A percentile compares a stretch with the other conserved stretches of the same genome.
These are phyloP conservation scores for Aplochiton taeniatus DNA, from an alignment of 2,797 vertebrate genomes.

Conservation along the genomic window DNA sequence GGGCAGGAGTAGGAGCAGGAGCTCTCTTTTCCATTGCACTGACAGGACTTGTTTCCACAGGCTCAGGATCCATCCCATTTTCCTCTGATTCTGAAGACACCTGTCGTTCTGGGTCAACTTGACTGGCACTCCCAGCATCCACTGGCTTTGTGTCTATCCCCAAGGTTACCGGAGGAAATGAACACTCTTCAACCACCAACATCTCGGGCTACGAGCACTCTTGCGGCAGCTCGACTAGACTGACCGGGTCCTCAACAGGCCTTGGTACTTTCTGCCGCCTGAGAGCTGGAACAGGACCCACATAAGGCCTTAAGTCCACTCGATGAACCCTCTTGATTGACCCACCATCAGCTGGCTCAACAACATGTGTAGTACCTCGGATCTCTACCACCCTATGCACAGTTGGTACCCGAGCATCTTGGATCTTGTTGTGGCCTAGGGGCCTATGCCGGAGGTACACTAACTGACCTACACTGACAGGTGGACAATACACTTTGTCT, in stretches of 20 bases:
- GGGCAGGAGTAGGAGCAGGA: background rate
- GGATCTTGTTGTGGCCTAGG: background rate
- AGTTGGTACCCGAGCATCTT: background rate
- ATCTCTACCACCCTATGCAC: conserved; percentile 4
- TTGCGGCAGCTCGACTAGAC: background rate
- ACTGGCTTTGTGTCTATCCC: no score
- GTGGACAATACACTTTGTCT: no score
- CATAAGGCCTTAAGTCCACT: background rate
- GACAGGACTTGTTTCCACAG: background rate
- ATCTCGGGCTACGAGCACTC: no score
- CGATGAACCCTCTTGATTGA: background rate
- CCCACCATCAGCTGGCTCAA: background rate
- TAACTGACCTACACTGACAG: background rate
- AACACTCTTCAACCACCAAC: no score
- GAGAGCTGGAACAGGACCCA: background rate
- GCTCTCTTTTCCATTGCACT: background rate
- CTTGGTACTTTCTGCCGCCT: no score
- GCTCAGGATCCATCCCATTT: background rate
- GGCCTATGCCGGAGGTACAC: background rate
- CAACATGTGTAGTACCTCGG: conserved; percentile 1
- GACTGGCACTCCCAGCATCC: no score
- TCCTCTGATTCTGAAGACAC: background rate
- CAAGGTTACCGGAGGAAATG: no score
- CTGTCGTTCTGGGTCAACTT: no score
- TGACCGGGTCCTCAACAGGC: background rate